A percentile compares a stretch with the other conserved stretches of the same genome.
phyloP scores from a whole-genome alignment of 2,113 vertebrate genomes.

The Heteronetta atricapilla region DNA sequence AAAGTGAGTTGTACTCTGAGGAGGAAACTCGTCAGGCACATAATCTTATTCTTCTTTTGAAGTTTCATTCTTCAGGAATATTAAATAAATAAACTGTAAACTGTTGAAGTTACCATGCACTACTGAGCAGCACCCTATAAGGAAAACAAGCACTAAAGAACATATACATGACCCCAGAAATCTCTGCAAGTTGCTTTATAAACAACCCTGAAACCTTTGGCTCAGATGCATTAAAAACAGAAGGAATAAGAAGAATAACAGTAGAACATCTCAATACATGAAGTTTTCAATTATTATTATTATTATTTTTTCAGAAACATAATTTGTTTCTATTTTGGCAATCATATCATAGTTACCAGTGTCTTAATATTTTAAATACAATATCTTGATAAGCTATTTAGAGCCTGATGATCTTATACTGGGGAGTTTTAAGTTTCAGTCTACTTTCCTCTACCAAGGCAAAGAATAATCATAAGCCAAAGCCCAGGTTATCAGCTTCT shows the following conservation, averaged over 20 bases:
- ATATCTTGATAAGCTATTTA: neutral
- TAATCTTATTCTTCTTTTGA: conserved; percentile 49
- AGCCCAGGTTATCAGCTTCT: neutral
- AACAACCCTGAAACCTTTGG: neutral
- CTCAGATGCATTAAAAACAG: conserved; percentile 15
- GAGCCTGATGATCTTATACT: neutral
- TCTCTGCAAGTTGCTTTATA: neutral
- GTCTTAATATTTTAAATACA: neutral
- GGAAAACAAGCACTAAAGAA: conserved; percentile 42
- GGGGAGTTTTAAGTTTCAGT: neutral
- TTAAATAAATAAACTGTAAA: conserved; percentile 61
- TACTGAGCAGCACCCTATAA: neutral
- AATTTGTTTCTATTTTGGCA: neutral
- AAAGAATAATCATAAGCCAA: neutral
- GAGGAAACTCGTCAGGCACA: neutral
- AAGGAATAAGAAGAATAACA: neutral
- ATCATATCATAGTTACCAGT: neutral
- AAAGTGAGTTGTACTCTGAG: neutral
- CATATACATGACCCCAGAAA: neutral
- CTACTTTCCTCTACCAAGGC: neutral
- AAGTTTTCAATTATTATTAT: neutral
- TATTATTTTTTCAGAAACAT: neutral
- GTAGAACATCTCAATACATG: neutral
- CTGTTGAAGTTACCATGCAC: neutral
- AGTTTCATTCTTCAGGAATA: conserved; percentile 55